A percentile compares a stretch with the other conserved stretches of the same genome.
Evolutionary conservation across 2,888 invertebrate species (phyloP).

Genomic region (Trichogramma evanescens): DNA sequence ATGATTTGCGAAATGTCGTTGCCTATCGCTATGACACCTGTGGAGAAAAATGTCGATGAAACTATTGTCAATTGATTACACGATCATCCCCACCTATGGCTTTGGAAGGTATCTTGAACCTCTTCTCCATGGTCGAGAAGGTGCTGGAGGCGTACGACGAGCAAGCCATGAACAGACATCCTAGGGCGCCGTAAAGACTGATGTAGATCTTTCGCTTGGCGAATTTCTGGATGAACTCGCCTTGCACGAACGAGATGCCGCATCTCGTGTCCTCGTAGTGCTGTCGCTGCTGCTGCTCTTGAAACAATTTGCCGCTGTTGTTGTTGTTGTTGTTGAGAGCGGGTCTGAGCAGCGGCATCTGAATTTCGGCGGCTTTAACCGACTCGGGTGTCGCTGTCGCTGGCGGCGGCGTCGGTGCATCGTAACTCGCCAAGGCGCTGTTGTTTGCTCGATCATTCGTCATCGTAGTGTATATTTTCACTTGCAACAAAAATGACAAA

Average conservation of each 20-base stretch:
- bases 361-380: too few species aligned
- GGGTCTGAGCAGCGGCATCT: too few species aligned
- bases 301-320: constrained; percentile 27
- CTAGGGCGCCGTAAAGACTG: constrained; percentile 60
- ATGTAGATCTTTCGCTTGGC: constrained; percentile 57
- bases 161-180: constrained; percentile 62
- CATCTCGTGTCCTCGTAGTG: constrained; percentile 58
- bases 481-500: too few species aligned
- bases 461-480: too few species aligned
- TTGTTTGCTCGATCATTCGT: too few species aligned
- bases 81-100: constrained; percentile 52
- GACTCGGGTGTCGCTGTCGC: too few species aligned
- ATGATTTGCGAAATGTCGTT: constrained; percentile 68
- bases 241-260: constrained; percentile 58
- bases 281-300: constrained; percentile 42
- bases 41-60: background rate
- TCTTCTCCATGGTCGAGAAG: constrained; percentile 66
- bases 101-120: constrained; percentile 65
- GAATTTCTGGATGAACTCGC: constrained; percentile 55
- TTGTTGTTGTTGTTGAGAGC: too few species aligned
- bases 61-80: background rate
- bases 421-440: too few species aligned
- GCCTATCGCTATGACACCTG: constrained; percentile 64
- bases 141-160: constrained; percentile 69
- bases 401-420: too few species aligned